phyloP scores from a whole-genome alignment of 2,888 invertebrate genomes.

The Tiphia femorata region DNA sequence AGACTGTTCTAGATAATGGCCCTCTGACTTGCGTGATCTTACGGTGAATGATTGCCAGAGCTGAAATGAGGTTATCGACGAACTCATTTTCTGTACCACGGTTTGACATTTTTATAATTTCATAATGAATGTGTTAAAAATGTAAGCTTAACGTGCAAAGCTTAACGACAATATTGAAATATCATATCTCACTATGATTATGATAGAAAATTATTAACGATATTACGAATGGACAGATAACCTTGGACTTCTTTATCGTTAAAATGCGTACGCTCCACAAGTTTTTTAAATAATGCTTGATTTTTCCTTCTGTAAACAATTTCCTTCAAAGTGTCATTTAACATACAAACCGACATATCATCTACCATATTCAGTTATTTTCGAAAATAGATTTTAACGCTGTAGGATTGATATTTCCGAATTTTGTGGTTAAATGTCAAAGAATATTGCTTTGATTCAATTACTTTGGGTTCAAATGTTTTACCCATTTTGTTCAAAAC shows the following conservation, averaged over 20 bases:
- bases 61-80: conserved; percentile 31
- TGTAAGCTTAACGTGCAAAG: too few species aligned
- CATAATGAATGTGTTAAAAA: too few species aligned
- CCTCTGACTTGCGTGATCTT: conserved; percentile 53
- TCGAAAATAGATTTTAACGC: too few species aligned
- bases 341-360: conserved; percentile 49
- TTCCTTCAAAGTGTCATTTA: conserved; percentile 52
- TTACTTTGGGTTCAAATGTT: too few species aligned
- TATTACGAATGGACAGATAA: too few species aligned
- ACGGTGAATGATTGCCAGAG: conserved; percentile 56
- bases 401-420: too few species aligned
- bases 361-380: conserved; percentile 52
- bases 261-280: conserved; percentile 53
- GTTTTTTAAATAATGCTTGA: conserved; percentile 44
- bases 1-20: conserved; percentile 46
- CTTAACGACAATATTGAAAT: neutral
- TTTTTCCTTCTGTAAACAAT: conserved; percentile 56
- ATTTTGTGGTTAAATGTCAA: too few species aligned
- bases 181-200: too few species aligned
- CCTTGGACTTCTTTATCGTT: conserved; percentile 57
- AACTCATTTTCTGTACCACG: neutral
- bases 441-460: too few species aligned
- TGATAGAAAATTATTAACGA: neutral
- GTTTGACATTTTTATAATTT: too few species aligned
- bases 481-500: too few species aligned